A percentile compares a stretch with the other conserved stretches of the same genome.
Evolutionary conservation across 2,797 vertebrate genomes (phyloP).

Genomic region (Microcaecilia unicolor): DNA sequence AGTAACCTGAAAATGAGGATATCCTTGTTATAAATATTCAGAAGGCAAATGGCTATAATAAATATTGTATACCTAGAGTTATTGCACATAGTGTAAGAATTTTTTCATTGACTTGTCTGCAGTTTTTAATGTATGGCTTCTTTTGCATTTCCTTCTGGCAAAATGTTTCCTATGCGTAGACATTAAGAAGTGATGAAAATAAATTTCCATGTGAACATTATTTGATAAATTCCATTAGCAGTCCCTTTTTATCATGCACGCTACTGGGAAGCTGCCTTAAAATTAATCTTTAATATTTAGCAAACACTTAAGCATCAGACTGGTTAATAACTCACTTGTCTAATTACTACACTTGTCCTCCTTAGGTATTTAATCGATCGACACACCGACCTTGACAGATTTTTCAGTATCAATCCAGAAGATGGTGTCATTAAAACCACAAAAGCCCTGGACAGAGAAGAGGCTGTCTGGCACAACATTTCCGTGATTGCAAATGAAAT

Average conservation of each 20-base stretch:
- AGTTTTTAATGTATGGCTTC: not conserved
- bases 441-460: conserved; percentile 84
- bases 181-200: conserved; percentile 19
- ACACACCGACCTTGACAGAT: conserved; percentile 92
- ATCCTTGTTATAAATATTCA: conserved; percentile 19
- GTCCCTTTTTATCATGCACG: conserved; percentile 6
- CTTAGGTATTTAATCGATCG: conserved; percentile 88
- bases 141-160: conserved; percentile 18
- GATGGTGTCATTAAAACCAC: conserved; percentile 87
- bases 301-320: conserved; percentile 25
- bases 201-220: conserved; percentile 18
- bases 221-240: conserved; percentile 4
- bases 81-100: conserved; percentile 18
- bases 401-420: conserved; percentile 80
- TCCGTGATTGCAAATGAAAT: conserved; percentile 88
- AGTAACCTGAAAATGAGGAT: conserved; percentile 1
- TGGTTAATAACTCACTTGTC: conserved; percentile 12
- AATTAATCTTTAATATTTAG: conserved; percentile 22
- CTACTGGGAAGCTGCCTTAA: conserved; percentile 4
- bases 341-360: conserved; percentile 39
- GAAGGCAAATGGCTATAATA: conserved; percentile 21
- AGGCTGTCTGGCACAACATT: conserved; percentile 89
- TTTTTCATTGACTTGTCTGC: conserved; percentile 26
- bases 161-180: conserved; percentile 25
- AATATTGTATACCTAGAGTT: conserved; percentile 20